Evolutionary conservation across 2,113 vertebrate genomes (phyloP), one percentile per base, ranked within the genome.

Genomic region (Rhegmatorhina hoffmannsi): DNA sequence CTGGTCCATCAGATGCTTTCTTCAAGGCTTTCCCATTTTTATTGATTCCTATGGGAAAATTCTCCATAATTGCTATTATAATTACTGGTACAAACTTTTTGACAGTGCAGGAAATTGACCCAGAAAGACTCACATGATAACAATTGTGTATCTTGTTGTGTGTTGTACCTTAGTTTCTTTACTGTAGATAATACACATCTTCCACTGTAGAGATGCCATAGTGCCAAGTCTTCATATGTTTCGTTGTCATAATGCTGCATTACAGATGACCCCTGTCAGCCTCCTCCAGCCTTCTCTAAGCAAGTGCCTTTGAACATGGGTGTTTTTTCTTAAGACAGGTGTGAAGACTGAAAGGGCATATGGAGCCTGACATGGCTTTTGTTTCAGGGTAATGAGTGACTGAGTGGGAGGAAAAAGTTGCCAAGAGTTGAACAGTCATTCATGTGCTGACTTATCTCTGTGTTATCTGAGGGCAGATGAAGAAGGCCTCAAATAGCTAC

Each of bases 261-360:
- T 70, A 17, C 20, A 68, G 36, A 10, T 78, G 50, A 63, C 21
- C 16, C 6, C 26, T 75, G 34, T 73, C n/a, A 93, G 40, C 38
- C 11, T 66, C 20, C 17, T 87, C 31, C 24, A 81, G 21, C 29
- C 19, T 59, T 69, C 21, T 64, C 10, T 84, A 43, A 36, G 59
- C 46, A 74, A 40, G 25, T 40, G 38, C 33, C 1, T 3, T 47
- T 76, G 49, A 89, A 43, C 23, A 14, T 58, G 31, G 47, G 10
- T 38, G 64, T 3, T 40, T 43, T 20, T 89, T 81, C 1, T 4
- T 64, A 63, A 69, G 62, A 50, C 8, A 33, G 11, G 3, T 67
- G 14, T 58, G 56, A 70, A 72, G 44, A 13, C 3, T 11, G 34
- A 38, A 46, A 12, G 0, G 1, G 21, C 29, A 14, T 17, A 2